Evolutionary conservation across 2,888 invertebrate genomes (phyloP).

Genomic region (Agonopterix alstromeriana): DNA sequence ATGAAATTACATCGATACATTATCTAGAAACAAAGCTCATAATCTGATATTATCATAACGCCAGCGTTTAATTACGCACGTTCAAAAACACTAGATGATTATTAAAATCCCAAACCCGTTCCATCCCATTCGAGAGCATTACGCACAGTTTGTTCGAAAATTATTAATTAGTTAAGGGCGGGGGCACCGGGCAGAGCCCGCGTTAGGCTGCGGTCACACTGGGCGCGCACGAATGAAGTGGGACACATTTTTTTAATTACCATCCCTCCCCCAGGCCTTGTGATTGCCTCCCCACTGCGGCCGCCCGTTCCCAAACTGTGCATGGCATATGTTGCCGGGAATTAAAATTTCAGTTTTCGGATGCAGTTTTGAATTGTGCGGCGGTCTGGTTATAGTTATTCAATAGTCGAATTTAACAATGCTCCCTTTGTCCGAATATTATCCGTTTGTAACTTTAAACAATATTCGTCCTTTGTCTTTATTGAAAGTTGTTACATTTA

Average conservation of each 20-base stretch:
- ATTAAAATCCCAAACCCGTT: constrained; percentile 56
- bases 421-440: no score
- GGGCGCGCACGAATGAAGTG: constrained; percentile 60
- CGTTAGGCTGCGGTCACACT: constrained; percentile 38
- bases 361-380: constrained; percentile 50
- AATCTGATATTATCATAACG: constrained; percentile 10
- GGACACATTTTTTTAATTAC: constrained; percentile 74
- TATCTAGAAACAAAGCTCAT: constrained; percentile 9
- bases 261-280: constrained; percentile 23
- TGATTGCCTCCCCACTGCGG: constrained; percentile 15
- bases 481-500: no score
- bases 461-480: no score
- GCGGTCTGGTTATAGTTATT: constrained; percentile 10
- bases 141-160: constrained; percentile 26
- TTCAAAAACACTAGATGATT: constrained; percentile 35
- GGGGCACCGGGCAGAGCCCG: constrained; percentile 15
- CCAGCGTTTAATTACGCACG: constrained; percentile 12
- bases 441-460: no score
- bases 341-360: constrained; percentile 66
- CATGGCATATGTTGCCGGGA: constrained; percentile 61
- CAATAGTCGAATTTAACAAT: background rate
- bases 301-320: constrained; percentile 17
- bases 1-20: background rate
- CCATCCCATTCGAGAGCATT: constrained; percentile 17
- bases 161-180: constrained; percentile 58